Base-by-base conservation (phyloP, 2,888 invertebrate species). In the Sminthurides aquaticus region DNA sequence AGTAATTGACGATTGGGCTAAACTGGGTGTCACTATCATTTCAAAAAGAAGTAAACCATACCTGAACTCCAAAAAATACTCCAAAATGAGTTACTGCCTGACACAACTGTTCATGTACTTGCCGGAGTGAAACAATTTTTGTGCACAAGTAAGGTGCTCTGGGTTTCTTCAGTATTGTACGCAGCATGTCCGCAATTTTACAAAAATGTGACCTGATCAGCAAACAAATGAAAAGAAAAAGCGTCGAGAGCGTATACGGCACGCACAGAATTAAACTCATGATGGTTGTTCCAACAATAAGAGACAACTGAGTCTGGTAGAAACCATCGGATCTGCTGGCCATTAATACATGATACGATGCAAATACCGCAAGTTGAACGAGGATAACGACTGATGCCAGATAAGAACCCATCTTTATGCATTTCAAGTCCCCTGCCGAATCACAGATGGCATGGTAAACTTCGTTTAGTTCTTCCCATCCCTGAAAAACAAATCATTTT, bases 41-140 rank as follows among this genome's bases (percentile, higher is more conserved):
- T n/a, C n/a, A n/a, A n/a, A n/a, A n/a, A n/a, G n/a, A n/a, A n/a
- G n/a, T n/a, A n/a, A 20, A 8, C 2, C 5, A 3, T 3, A 55
- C 43, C 15, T 34, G 43, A 34, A 34, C 15, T 34, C 43, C 43
- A 15, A 34, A 34, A 15, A 34, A 60, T 57, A 68, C 66, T 57
- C 71, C 72, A 61, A 72, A 72, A 63, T 65, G 64, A 20, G 55
- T 64, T 22, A 72, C 72, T 24, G 70, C 67, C 27, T 57, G 24
- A 49, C 72, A 72, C 20, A 72, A 67, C 52, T 71, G 68, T 43
- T 72, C 72, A 57, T 72, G 72, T 20, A 72, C 54, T 11, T 71
- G 64, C 58, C 72, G 60, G 48, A 72, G 63, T 22, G 67, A 64
- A 60, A 71, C 72, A 57, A 72, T 72, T 65, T 67, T 70, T 8